Conservation (phyloP, 2,113 vertebrate genomes). For the Austrofundulus limnaeus region DNA sequence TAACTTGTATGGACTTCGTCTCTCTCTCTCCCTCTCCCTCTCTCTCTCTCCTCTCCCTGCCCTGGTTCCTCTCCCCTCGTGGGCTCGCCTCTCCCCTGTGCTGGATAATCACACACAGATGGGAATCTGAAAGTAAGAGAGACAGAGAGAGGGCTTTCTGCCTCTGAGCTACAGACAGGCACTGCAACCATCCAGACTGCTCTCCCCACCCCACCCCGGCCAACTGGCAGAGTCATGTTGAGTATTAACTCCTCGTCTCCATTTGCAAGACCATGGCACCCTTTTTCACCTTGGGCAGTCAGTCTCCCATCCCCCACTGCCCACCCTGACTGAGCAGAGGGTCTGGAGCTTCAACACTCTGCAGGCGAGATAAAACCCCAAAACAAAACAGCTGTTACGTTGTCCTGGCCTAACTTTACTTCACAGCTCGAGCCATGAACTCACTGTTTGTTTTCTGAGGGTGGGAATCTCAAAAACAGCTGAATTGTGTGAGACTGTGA, state of each 20-base stretch:
- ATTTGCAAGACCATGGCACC: slow-evolving; percentile 56
- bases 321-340: slow-evolving; percentile 32
- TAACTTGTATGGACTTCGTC: slow-evolving; percentile 73
- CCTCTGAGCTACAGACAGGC: slow-evolving; percentile 28
- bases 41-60: slow-evolving; percentile 50
- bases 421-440: slow-evolving; percentile 15
- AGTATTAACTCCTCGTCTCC: slow-evolving; percentile 44
- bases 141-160: slow-evolving; percentile 42
- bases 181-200: slow-evolving; percentile 38
- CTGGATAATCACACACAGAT: slow-evolving; percentile 77
- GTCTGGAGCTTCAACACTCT: slow-evolving; percentile 32
- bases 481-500: slow-evolving; percentile 51
- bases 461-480: slow-evolving; percentile 47
- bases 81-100: slow-evolving; percentile 64
- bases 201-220: slow-evolving; percentile 2
- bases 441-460: slow-evolving; percentile 43
- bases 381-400: slow-evolving; percentile 56
- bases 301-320: slow-evolving; percentile 12
- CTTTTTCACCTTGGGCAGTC: slow-evolving; percentile 61
- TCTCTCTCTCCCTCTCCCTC: slow-evolving; percentile 47
- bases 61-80: slow-evolving; percentile 50
- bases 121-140: slow-evolving; percentile 56
- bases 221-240: slow-evolving; percentile 45
- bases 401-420: slow-evolving; percentile 15
- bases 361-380: too few relatives aligned